A percentile compares a stretch with the other conserved stretches of the same genome.
Conservation (phyloP, 2,888 invertebrate species). For the Lepas anatifera region DNA sequence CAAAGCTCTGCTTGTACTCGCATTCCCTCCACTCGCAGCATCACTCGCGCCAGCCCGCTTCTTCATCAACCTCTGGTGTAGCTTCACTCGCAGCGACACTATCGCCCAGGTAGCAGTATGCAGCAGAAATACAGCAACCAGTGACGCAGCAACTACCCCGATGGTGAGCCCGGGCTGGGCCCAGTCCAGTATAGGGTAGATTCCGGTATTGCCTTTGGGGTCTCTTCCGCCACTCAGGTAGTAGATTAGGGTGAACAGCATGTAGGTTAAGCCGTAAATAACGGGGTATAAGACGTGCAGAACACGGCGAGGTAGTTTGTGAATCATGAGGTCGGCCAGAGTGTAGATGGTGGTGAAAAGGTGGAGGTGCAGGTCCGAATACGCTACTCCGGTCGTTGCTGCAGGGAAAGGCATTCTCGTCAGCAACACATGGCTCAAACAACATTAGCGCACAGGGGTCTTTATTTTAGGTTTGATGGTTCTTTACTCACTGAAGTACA, state of each 20-base stretch:
- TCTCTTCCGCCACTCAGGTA: slow-evolving; percentile 22
- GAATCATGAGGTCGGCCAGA: slow-evolving; percentile 18
- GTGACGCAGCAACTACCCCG: slow-evolving; percentile 13
- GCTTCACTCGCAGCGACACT: not conserved
- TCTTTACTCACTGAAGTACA: too few relatives aligned
- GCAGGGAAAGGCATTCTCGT: too few relatives aligned
- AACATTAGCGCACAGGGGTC: too few relatives aligned
- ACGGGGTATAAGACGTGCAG: slow-evolving; percentile 21
- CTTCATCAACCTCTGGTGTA: too few relatives aligned
- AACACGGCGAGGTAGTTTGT: slow-evolving; percentile 22
- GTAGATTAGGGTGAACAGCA: slow-evolving; percentile 21
- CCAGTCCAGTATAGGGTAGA: slow-evolving; percentile 23
- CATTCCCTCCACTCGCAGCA: too few relatives aligned
- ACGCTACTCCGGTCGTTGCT: too few relatives aligned
- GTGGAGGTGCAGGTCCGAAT: slow-evolving; percentile 20
- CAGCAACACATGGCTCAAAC: too few relatives aligned
- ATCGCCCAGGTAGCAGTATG: slow-evolving; percentile 11
- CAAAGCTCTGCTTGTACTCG: too few relatives aligned
- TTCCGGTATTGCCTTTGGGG: slow-evolving; percentile 17
- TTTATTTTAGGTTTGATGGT: too few relatives aligned
- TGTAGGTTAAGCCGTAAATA: slow-evolving; percentile 17
- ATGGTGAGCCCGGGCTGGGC: slow-evolving; percentile 19
- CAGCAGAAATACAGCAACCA: slow-evolving; percentile 16
- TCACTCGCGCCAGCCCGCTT: too few relatives aligned
- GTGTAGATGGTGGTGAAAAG: slow-evolving; percentile 22